Conservation (phyloP, 2,888 invertebrate genomes). For the Hirtodrosophila duncani region DNA sequence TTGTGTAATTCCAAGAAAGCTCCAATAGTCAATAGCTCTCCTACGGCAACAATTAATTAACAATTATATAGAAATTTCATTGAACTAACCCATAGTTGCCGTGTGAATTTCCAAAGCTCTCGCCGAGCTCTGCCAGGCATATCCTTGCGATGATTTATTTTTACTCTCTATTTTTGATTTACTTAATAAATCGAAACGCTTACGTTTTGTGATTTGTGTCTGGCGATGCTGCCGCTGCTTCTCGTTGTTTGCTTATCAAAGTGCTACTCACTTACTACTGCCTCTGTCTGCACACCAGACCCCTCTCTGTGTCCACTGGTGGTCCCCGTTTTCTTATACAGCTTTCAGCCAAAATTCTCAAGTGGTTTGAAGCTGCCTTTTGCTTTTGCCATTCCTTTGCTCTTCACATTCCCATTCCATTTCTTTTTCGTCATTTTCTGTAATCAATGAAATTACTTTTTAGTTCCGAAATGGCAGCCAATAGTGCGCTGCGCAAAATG, state of each 20-base stretch:
- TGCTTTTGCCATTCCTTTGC: not conserved
- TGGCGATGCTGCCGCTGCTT: too few relatives aligned
- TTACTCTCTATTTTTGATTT: slow-evolving; percentile 21
- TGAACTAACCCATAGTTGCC: not conserved
- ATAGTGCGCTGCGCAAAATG: slow-evolving; percentile 59
- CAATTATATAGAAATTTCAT: too few relatives aligned
- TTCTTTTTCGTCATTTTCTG: slow-evolving; percentile 31
- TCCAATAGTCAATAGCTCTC: too few relatives aligned
- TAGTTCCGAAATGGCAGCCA: slow-evolving; percentile 55
- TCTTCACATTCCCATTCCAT: slow-evolving; percentile 41
- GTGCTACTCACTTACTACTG: slow-evolving; percentile 20
- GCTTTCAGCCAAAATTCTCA: too few relatives aligned
- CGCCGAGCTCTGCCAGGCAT: too few relatives aligned
- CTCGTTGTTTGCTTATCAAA: slow-evolving; percentile 45
- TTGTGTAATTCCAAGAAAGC: too few relatives aligned
- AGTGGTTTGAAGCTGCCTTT: slow-evolving; percentile 11
- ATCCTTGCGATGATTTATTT: slow-evolving; percentile 33
- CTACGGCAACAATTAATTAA: too few relatives aligned
- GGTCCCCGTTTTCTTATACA: too few relatives aligned
- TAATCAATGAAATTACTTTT: slow-evolving; percentile 72
- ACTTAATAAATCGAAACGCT: slow-evolving; percentile 30
- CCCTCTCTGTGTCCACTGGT: slow-evolving; percentile 2
- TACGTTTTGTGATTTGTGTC: slow-evolving; percentile 33
- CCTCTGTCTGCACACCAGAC: not conserved
- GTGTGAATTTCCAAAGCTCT: too few relatives aligned